Conservation (phyloP, 2,113 vertebrate genomes). For the Eurypyga helias region DNA sequence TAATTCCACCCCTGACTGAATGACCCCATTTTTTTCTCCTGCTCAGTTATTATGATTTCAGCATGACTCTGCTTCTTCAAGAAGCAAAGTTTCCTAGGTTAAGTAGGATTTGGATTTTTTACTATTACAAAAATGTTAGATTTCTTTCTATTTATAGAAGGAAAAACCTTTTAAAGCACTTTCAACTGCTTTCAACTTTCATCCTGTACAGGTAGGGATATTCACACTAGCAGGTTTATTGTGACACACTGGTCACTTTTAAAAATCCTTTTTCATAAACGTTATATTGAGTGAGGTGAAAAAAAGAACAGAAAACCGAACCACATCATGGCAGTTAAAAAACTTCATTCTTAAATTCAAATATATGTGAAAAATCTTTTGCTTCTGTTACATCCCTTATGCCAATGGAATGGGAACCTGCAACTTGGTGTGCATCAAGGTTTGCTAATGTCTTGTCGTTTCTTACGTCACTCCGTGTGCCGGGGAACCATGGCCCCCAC, state of each 20-base stretch:
- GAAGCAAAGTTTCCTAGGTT: neutral
- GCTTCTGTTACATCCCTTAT: neutral
- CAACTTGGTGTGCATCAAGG: neutral
- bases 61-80: neutral
- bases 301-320: neutral
- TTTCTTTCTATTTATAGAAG: neutral
- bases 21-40: neutral
- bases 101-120: neutral
- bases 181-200: neutral
- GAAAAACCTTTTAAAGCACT: neutral
- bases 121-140: neutral
- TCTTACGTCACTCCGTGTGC: fast-evolving
- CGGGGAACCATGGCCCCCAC: neutral
- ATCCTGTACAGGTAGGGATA: neutral
- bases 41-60: neutral
- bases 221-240: neutral
- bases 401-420: neutral
- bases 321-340: neutral
- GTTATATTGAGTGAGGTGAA: neutral
- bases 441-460: neutral
- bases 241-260: neutral
- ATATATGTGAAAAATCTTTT: neutral
- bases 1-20: neutral
- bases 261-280: neutral
- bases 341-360: neutral